Evolutionary conservation across 2,797 vertebrate genomes (phyloP), one percentile per base, ranked within the genome.

Genomic region (Brotula barbata): DNA sequence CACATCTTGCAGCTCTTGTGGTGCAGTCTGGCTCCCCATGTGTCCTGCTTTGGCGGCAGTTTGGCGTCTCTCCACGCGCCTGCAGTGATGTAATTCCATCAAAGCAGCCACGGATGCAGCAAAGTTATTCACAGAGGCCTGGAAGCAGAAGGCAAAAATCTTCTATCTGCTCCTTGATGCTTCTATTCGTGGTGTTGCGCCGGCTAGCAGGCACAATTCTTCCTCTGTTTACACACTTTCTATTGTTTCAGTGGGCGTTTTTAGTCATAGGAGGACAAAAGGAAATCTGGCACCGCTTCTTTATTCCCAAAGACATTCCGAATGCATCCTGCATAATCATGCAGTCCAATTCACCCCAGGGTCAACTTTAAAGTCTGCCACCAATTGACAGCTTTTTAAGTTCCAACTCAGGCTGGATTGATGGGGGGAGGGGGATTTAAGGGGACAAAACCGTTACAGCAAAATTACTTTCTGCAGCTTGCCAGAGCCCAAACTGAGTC

Each of bases 291-390:
- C 71, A 54, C 10, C 17, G 43, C 9, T 28, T 54, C 40, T 68
- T 74, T 12, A 45, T 53, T 64, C 62, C 68, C 50, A 33, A 43
- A 73, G 58, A 66, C 63, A 71, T 65, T 68, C 37, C 63, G 40
- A 56, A 66, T 75, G 34, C 73, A 63, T 68, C 58, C 58, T 71
- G 58, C 59, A 60, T 71, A 71, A 75, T 82, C 48, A 67, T 76
- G 53, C 62, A 61, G 64, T 78, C 64, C 67, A 74, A 78, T 68
- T 79, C 63, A 73, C 70, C 66, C 45, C n/a, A 44, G 60, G 59
- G 54, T 81, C 21, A 8, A 64, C 66, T 69, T 71, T 73, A 72
- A 76, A 73, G 65, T 64, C 42, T 61, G 64, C 34, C 33, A 45
- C 61, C 55, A 82, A 69, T 31, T 50, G 68, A 72, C 55, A 72